Evolutionary conservation across 2,888 invertebrate genomes (phyloP), one percentile per base, ranked within the genome.

Genomic region (Drosophila melanocephala): DNA sequence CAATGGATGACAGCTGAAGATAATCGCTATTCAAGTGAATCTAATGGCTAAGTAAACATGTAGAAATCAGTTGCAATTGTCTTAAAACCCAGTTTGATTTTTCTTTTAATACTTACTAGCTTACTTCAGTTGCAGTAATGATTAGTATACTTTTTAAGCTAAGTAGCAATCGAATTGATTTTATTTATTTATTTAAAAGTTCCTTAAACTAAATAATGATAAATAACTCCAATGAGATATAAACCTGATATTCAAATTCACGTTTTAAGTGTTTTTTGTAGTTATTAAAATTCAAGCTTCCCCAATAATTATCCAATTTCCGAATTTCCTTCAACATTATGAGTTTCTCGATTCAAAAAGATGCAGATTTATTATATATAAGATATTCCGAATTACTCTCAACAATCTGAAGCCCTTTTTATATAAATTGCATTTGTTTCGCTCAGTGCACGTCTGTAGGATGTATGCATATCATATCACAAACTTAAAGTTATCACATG

Each of bases 391-490:
- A 22, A 44, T 44, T 44, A 44, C 22, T 22, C 22, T 22, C 12
- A 16, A 26, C 14, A 47, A 26, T 1, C 5, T 2, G 5, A 9
- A 9, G 4, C 7, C 0, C 16, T 3, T 37, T 56, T n/a, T n/a
- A 39, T 26, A 26, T 9, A 26, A 16, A 22, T 56, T 30, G n/a
- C 30, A 28, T n/a, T 16, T 16, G 7, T 12, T 28, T 64, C 19
- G 37, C 39, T 50, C 56, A 57, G 81, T 77, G 64, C 51, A 56
- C 6, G 37, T 35, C 51, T 30, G 30, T 57, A 37, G 33, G 42
- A 32, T 50, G 75, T 86, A 81, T 88, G 72, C 83, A 88, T 86
- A 75, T 71, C 65, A 75, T 72, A 77, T 71, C 42, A 67, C 30
- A 72, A 87, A 72, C 80, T 79, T 63, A 51, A 65, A 70, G 72